Percentiles rank a stretch among this genome's conserved stretches.
Conservation (phyloP, 2,113 vertebrate species). For the Ascaphus truei region DNA sequence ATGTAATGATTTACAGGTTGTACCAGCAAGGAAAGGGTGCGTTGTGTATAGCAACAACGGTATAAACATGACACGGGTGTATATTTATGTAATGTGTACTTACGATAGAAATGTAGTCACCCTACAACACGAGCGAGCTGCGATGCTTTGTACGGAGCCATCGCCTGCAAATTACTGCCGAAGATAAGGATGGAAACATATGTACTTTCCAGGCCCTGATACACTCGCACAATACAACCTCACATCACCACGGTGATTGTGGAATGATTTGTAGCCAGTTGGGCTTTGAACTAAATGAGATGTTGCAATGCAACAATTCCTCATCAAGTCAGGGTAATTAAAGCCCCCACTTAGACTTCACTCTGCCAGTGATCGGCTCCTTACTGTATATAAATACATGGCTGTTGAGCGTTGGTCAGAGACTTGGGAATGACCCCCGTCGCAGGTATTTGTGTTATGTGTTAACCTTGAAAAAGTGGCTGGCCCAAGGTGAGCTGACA, state of each 20-base stretch:
- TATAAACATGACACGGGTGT: no score
- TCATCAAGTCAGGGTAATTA: background rate
- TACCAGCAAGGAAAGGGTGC: no score
- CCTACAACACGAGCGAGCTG: no score
- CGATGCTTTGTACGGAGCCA: no score
- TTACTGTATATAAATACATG: background rate
- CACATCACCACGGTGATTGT: background rate
- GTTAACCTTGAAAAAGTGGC: background rate
- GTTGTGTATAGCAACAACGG: no score
- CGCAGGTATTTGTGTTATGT: background rate
- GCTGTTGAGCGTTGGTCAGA: background rate
- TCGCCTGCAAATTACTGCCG: background rate
- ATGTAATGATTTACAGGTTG: no score
- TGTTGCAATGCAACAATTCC: background rate
- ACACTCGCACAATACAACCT: background rate
- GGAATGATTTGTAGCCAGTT: background rate
- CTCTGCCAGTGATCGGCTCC: background rate
- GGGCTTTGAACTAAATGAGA: slow-evolving; percentile 1
- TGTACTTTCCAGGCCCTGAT: background rate
- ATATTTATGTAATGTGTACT: no score
- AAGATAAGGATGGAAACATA: background rate
- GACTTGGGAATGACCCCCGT: background rate
- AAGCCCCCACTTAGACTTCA: background rate
- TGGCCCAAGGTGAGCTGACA: no score
- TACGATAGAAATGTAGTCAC: no score